phyloP scores from a whole-genome alignment of 2,113 vertebrate species.

The Fulica atra region DNA sequence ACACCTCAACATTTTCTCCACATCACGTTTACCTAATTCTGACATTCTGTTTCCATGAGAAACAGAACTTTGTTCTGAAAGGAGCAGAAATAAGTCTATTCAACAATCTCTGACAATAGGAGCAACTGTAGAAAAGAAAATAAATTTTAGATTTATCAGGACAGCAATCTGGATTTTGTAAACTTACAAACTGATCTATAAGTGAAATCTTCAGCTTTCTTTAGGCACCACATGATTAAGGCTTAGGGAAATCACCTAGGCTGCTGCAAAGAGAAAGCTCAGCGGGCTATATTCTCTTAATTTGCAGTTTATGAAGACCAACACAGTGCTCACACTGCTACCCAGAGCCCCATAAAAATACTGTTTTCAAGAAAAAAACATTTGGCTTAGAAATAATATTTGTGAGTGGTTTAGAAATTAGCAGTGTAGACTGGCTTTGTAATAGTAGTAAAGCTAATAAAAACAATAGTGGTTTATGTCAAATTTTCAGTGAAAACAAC shows the following conservation, averaged over 20 bases:
- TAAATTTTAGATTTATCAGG: not conserved
- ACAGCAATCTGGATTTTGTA: not conserved
- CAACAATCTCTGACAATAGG: not conserved
- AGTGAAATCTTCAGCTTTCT: not conserved
- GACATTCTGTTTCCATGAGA: not conserved
- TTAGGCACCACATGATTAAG: not conserved
- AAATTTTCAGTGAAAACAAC: slow-evolving; percentile 14
- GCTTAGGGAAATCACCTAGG: not conserved
- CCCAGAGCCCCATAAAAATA: slow-evolving; percentile 14
- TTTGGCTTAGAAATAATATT: not conserved
- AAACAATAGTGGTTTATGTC: not conserved
- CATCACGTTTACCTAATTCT: not conserved
- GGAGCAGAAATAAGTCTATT: not conserved
- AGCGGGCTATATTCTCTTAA: not conserved
- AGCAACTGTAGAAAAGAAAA: not conserved
- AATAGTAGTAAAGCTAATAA: slow-evolving; percentile 21
- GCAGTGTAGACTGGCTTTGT: not conserved
- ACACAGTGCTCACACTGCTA: not conserved
- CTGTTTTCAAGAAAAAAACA: not conserved
- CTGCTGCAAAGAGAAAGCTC: not conserved
- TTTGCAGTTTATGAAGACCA: not conserved
- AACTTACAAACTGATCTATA: not conserved
- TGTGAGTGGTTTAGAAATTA: not conserved
- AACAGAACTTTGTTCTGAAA: not conserved
- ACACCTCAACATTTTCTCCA: not conserved